Conservation (phyloP, 2,113 vertebrate species). For the Ploceus nigricollis region DNA sequence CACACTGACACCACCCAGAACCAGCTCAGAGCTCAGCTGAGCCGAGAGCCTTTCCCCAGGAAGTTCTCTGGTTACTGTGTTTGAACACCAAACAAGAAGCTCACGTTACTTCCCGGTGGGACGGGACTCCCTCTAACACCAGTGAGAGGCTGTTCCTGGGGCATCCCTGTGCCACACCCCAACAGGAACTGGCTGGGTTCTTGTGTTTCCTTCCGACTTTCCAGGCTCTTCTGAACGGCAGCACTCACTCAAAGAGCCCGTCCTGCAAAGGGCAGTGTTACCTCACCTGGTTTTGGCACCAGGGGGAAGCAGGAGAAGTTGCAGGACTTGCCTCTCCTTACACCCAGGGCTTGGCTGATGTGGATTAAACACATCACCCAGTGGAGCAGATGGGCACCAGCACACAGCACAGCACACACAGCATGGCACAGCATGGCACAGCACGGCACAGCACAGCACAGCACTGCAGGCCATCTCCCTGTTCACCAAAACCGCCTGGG, state of each 20-base stretch:
- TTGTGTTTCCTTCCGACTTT: not conserved
- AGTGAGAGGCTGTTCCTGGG: not conserved
- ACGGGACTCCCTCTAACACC: rapidly evolving
- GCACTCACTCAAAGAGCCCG: rapidly evolving
- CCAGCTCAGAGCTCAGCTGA: not conserved
- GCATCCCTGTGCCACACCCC: not conserved
- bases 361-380: not conserved
- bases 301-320: not conserved
- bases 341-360: not conserved
- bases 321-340: not conserved
- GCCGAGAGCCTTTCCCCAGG: not conserved
- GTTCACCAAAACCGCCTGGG: not conserved
- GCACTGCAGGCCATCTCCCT: rapidly evolving
- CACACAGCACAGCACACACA: rapidly evolving
- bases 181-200: not conserved
- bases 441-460: too few species aligned
- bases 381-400: rapidly evolving
- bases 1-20: rapidly evolving
- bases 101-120: rapidly evolving
- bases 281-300: not conserved
- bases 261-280: not conserved
- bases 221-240: not conserved
- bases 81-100: not conserved
- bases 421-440: too few species aligned
- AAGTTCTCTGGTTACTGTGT: not conserved